These are phyloP conservation scores for Atrichornis clamosus DNA, from an alignment of 2,113 vertebrate species.

Conservation along the genomic window DNA sequence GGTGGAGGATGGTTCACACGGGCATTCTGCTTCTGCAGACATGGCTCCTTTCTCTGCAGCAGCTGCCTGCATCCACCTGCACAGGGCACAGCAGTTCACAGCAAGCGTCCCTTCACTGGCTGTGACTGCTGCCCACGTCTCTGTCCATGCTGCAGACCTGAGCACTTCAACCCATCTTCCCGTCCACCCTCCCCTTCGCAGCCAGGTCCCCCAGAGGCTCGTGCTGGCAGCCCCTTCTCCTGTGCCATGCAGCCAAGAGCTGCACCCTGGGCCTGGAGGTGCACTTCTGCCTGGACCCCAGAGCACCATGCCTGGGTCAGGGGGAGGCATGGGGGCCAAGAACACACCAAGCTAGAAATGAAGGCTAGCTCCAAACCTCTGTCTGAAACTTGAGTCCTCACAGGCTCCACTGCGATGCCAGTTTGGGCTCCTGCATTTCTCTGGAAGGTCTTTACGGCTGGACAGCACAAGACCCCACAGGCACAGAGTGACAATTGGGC, in stretches of 20 bases:
- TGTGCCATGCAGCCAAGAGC: background rate
- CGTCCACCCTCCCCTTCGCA: background rate
- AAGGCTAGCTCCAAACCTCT: background rate
- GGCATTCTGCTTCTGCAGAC: background rate
- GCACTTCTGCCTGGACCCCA: fast-evolving
- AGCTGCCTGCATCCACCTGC: background rate
- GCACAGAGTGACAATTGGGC: background rate
- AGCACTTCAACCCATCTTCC: background rate
- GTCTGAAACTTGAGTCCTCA: background rate
- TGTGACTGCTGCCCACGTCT: background rate
- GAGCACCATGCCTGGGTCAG: background rate
- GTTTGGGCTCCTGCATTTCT: background rate
- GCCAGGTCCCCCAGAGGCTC: background rate
- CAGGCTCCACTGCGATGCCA: background rate
- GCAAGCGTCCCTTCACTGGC: fast-evolving
- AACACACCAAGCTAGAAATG: background rate
- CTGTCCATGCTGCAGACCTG: background rate
- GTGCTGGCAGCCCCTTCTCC: background rate
- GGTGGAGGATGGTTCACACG: background rate
- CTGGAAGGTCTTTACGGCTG: background rate
- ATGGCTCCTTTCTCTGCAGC: background rate
- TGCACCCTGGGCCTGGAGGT: background rate
- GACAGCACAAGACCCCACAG: background rate
- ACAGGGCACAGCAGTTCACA: fast-evolving
- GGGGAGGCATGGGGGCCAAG: background rate